phyloP scores from a whole-genome alignment of 2,888 invertebrate species.

The Lissonota sp. region DNA sequence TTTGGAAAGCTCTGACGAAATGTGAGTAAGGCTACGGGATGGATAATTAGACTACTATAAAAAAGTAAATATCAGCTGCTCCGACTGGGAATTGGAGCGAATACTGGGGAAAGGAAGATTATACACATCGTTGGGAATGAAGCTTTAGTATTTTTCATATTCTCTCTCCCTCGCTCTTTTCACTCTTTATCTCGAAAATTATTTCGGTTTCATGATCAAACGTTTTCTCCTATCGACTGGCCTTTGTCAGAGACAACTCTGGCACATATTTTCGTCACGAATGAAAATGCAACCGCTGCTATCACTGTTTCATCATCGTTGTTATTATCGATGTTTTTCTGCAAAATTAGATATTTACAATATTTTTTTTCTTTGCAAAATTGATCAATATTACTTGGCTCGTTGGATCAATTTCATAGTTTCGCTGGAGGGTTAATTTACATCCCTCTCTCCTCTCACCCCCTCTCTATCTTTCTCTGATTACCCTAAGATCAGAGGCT shows the following conservation, averaged over 20 bases:
- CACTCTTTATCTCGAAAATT: neutral
- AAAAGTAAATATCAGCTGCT: constrained; percentile 39
- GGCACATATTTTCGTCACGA: neutral
- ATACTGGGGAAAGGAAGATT: neutral
- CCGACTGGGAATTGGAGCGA: constrained; percentile 34
- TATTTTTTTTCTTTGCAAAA: neutral
- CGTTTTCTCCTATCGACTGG: neutral
- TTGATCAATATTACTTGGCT: constrained; percentile 2
- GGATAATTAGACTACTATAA: constrained; percentile 25
- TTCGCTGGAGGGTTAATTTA: constrained; percentile 1
- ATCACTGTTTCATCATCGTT: neutral
- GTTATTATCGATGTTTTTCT: no score
- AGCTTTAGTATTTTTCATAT: constrained; percentile 9
- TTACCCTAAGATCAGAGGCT: neutral
- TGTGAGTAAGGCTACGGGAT: constrained; percentile 3
- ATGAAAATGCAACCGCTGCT: constrained; percentile 1
- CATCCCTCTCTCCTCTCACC: neutral
- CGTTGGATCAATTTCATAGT: neutral
- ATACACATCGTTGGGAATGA: neutral
- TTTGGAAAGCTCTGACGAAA: constrained; percentile 22
- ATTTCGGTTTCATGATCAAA: constrained; percentile 16
- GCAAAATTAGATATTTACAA: neutral
- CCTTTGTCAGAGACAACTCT: constrained; percentile 1
- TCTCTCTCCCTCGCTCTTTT: constrained; percentile 1
- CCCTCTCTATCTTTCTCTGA: neutral